Evolutionary conservation across 2,888 invertebrate genomes (phyloP), one percentile per base, ranked within the genome.

Genomic region (Caenorhabditis uteleia): DNA sequence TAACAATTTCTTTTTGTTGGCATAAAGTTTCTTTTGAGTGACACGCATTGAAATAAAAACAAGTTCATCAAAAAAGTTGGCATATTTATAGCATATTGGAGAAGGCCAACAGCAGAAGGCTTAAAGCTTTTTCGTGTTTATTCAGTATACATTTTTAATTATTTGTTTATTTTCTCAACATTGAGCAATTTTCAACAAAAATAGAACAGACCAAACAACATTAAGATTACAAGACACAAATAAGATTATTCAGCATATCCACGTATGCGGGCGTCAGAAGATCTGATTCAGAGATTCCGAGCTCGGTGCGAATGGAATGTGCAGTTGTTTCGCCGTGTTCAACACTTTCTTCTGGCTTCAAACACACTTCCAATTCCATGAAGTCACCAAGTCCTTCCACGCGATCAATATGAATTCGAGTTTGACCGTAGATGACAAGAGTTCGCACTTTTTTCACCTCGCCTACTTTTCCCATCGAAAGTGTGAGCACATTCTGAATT

Each of bases 301-400:
- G 86, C 77, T 89, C 86, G 2, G 83, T 80, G 87, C 91, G 90
- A 20, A 93, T 83, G 43, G 88, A 87, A 20, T 87, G 82, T 0
- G 91, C 91, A 53, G 91, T 90, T 36, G 82, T 82, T 78, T 90
- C 87, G 0, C 92, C 92, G 21, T 89, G 88, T 75, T 89, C 88
- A 0, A 87, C 53, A 5, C 87, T 86, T 81, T 91, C 89, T 51
- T 89, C 87, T 0, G 89, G 88, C 1, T 84, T 83, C 38, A 93
- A 85, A 18, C 89, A 87, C 23, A 90, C 89, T 87, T 93, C 93
- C 40, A 93, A 84, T 84, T 93, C 93, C 88, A 92, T 88, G 83
- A 89, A 93, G 79, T 89, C 83, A 2, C 93, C 93, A 0, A 93
- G 87, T 10, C 86, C 87, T 73, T 90, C 86, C 0, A 97, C 95